Evolutionary conservation across 2,113 vertebrate species (phyloP), one percentile per base, ranked within the genome.

Genomic region (Nothocercus nigrocapillus): DNA sequence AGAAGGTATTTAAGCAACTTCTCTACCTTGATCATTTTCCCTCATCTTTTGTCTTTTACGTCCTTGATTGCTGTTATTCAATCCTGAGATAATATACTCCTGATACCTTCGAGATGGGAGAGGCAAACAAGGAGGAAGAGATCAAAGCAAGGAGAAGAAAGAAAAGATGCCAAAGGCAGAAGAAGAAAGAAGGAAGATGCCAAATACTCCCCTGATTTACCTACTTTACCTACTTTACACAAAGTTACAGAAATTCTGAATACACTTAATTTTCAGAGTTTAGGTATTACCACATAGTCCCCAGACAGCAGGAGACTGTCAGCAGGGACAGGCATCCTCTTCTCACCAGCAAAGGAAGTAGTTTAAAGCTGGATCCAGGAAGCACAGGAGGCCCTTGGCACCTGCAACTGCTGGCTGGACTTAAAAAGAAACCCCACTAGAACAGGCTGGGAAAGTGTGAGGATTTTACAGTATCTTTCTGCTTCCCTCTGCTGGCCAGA

Each of bases 91-190:
- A 95, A 93, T 73, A 49, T 78, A 2, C 81, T 66, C 80, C 80
- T 95, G 93, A 73, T 96, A 92, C 72, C 88, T 16, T 77, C 5
- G 28, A 95, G 95, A 95, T 94, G 93, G 82, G 77, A 96, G 83
- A 96, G 93, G 92, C 94, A 95, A 93, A 88, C 72, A 13, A 63
- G 77, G 66, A 93, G 86, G 77, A 84, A 53, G 77, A 97, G 77
- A 97, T 96, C 94, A 97, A 96, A 97, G 90, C 44, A 14, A 91
- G 67, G 64, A 93, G 92, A 94, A 93, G 82, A 95, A 95, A 96
- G 88, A 89, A 85, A 83, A 95, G 88, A 94, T 88, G 88, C 88
- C 68, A 94, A 96, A 92, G 94, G 94, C 93, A 95, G 93, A 73
- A 95, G 82, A 94, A 95, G 95, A 93, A 94, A 95, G 91, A 80